phyloP scores from a whole-genome alignment of 2,888 invertebrate genomes.

The Brachylomia viminalis region DNA sequence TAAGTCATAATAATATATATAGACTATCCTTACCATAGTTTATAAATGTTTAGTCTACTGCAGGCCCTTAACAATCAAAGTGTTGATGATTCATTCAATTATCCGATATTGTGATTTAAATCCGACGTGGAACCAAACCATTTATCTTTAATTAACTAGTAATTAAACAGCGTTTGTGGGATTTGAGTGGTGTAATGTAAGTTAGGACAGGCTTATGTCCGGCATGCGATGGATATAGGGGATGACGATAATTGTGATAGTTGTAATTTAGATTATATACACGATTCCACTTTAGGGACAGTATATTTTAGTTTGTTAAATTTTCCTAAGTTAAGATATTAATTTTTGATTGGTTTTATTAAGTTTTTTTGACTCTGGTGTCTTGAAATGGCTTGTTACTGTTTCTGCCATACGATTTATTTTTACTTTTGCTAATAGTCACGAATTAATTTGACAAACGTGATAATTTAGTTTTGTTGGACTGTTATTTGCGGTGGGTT shows the following conservation, averaged over 20 bases:
- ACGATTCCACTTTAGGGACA: not conserved
- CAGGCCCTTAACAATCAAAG: slow-evolving; percentile 3
- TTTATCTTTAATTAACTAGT: slow-evolving; percentile 49
- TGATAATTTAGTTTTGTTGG: not conserved
- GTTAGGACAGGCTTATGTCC: slow-evolving; percentile 26
- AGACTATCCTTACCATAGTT: no score
- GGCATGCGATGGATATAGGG: not conserved
- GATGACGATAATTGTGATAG: not conserved
- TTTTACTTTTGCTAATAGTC: not conserved
- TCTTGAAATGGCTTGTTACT: not conserved
- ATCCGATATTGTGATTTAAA: slow-evolving; percentile 12
- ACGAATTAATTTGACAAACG: not conserved
- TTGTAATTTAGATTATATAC: not conserved
- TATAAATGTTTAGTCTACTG: not conserved
- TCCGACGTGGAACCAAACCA: not conserved
- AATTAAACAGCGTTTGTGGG: slow-evolving; percentile 36
- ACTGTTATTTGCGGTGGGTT: not conserved
- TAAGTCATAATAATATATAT: no score
- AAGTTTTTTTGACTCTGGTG: not conserved
- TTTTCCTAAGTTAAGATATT: not conserved
- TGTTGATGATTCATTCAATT: slow-evolving; percentile 3
- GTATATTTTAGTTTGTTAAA: not conserved
- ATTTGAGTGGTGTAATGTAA: slow-evolving; percentile 17
- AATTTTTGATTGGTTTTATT: not conserved
- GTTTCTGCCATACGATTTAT: not conserved